phyloP scores from a whole-genome alignment of 1,140 invertebrate genomes.

The Rhopalosiphum padi region DNA sequence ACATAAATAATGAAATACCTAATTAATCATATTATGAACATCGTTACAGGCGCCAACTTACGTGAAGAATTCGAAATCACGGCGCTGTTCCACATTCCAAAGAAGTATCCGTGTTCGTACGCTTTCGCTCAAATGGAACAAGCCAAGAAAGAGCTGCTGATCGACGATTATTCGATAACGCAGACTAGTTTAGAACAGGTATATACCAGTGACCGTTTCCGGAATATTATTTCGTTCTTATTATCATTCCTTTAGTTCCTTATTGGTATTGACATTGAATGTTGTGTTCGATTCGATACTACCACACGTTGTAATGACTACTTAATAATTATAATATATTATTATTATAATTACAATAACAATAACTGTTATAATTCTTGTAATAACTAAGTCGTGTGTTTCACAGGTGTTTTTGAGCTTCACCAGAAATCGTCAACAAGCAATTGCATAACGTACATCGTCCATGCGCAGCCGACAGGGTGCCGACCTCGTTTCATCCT shows the following conservation, averaged over 20 bases:
- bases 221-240: not conserved
- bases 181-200: conserved; percentile 62
- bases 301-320: too few species aligned
- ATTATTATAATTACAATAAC: not conserved
- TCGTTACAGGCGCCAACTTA: conserved; percentile 51
- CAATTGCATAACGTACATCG: not conserved
- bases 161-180: conserved; percentile 61
- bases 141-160: conserved; percentile 59
- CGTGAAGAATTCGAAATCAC: conserved; percentile 60
- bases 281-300: too few species aligned
- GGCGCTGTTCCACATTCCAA: conserved; percentile 60
- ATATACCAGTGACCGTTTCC: not conserved
- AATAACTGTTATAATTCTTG: not conserved
- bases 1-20: too few species aligned
- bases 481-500: not conserved
- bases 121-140: conserved; percentile 61
- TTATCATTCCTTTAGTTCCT: not conserved
- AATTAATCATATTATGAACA: not conserved
- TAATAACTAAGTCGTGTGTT: not conserved
- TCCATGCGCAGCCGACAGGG: not conserved
- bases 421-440: conserved; percentile 44
- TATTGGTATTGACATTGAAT: not conserved
- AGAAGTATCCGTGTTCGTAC: conserved; percentile 59
- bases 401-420: conserved; percentile 42
- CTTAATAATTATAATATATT: not conserved